Base-by-base conservation (phyloP, 2,113 vertebrate species). In the Ellobius talpinus region DNA sequence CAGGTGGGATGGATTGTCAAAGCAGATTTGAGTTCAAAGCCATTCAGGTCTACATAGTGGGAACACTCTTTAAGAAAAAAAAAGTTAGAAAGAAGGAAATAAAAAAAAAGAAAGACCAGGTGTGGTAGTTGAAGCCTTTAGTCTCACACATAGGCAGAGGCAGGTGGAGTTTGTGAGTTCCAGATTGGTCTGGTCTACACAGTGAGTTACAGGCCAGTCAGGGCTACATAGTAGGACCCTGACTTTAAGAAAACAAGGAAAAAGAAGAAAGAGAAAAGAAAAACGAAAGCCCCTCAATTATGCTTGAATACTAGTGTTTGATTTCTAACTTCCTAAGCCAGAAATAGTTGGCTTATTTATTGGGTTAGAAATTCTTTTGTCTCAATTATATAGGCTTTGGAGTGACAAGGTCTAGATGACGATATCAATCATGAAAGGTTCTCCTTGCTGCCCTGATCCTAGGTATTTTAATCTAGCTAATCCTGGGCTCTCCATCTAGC, bases 321-420 rank as follows among this genome's bases (percentile, higher is more conserved):
- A 9, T 77, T 73, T 86, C 65, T 90, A 95, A 77, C 29, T 96
- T 33, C 58, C 58, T 95, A 45, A 90, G 90, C 86, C 93, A 63
- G 76, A 88, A 90, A 47, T 65, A 36, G n/a, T 52, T 76, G 39
- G 87, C 55, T 58, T 58, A 58, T 58, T 68, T 72, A 7, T 81
- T 92, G 65, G n/a, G 68, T 63, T 91, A 42, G 61, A 73, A 73
- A 52, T 52, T 86, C 50, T 74, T 95, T 72, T 78, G 7, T 52
- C 65, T 39, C 14, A 33, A 24, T 88, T 93, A 66, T 36, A 33
- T 77, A 47, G 26, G 39, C 4, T 73, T 58, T 92, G 86, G 90
- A 95, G 52, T 78, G 33, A 85, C 11, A 77, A 36, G 23, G 23
- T 73, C 47, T 42, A 72, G 87, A 42, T 78, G 68, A 88, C 72